phyloP scores from a whole-genome alignment of 2,888 invertebrate species.

The Drosophila hamatofila region DNA sequence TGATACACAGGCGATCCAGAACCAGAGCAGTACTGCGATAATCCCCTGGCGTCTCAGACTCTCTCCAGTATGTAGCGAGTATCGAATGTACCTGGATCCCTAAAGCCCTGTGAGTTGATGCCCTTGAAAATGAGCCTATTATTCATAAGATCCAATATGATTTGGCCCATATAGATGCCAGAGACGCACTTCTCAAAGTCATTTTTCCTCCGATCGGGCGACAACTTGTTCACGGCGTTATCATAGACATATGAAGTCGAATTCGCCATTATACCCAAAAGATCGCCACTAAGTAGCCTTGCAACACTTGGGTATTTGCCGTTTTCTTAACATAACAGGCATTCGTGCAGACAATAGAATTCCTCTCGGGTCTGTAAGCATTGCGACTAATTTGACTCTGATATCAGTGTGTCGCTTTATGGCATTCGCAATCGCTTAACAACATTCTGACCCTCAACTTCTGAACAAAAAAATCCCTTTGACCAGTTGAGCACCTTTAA shows the following conservation, averaged over 20 bases:
- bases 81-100: no score
- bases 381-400: conserved; percentile 92
- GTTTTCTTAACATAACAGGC: no score
- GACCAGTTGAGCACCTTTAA: conserved; percentile 96
- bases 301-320: no score
- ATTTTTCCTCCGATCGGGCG: conserved; percentile 92
- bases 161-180: conserved; percentile 98
- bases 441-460: conserved; percentile 95
- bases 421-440: conserved; percentile 93
- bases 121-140: conserved; percentile 86
- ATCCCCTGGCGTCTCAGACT: conserved; percentile 91
- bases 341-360: conserved; percentile 97
- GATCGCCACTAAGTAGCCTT: conserved; percentile 99
- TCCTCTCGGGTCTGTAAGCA: conserved; percentile 97
- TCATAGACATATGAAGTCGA: conserved; percentile 94
- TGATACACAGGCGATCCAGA: conserved; percentile 89
- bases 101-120: no score
- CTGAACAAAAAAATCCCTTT: conserved; percentile 98
- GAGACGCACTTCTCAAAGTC: conserved; percentile 93
- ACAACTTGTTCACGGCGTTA: conserved; percentile 90
- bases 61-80: no score
- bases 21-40: conserved; percentile 91
- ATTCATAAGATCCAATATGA: conserved; percentile 91
- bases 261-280: conserved; percentile 94
- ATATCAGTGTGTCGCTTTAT: conserved; percentile 92